These are phyloP conservation scores for Phocoena phocoena DNA, from an alignment of 2,113 vertebrate genomes.

Conservation along the genomic window DNA sequence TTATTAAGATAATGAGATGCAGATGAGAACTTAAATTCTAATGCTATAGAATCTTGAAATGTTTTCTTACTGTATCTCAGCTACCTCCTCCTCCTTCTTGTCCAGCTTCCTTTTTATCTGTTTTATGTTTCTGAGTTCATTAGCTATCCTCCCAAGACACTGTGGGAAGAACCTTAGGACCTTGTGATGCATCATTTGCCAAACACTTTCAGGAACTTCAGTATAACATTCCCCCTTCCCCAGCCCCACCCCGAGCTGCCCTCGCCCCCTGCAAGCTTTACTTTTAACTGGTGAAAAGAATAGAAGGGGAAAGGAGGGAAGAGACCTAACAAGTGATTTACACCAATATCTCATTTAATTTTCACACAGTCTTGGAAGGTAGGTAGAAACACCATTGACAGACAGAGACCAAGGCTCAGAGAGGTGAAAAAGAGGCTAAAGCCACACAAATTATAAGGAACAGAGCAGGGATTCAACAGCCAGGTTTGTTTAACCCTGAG, in stretches of 20 bases:
- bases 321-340: neutral
- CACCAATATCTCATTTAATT: slow-evolving; percentile 19
- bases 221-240: neutral
- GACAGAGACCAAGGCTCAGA: neutral
- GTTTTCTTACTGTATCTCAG: neutral
- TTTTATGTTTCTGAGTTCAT: slow-evolving; percentile 45
- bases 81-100: slow-evolving; percentile 12
- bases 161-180: slow-evolving; percentile 3
- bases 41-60: slow-evolving; percentile 21
- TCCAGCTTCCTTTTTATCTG: slow-evolving; percentile 51
- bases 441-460: neutral
- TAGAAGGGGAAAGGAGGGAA: neutral
- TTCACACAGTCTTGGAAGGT: neutral
- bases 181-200: slow-evolving; percentile 47
- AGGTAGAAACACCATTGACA: neutral
- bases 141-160: neutral
- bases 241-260: no score
- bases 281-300: slow-evolving; percentile 30
- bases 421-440: neutral
- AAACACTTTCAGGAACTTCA: slow-evolving; percentile 38
- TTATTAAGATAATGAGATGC: slow-evolving; percentile 67
- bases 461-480: neutral
- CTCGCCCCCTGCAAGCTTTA: neutral
- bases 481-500: neutral
- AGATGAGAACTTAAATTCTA: slow-evolving; percentile 64